These are phyloP conservation scores for Petaurus breviceps DNA, from an alignment of 2,113 vertebrate species.

Conservation along the genomic window DNA sequence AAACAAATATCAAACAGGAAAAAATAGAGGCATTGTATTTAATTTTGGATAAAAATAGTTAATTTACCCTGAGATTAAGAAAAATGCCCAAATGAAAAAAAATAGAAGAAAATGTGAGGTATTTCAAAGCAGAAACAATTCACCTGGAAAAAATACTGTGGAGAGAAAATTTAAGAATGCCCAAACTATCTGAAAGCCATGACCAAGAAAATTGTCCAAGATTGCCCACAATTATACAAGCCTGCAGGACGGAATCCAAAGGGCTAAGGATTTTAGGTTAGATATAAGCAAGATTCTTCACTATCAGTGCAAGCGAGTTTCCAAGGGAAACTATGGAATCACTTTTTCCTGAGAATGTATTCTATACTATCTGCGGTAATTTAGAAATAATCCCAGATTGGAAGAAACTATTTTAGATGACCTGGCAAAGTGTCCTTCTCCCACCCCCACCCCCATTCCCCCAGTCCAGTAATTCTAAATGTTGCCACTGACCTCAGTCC, in stretches of 20 bases:
- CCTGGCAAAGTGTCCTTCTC: neutral
- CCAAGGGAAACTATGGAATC: neutral
- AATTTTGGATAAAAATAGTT: neutral
- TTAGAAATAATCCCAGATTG: neutral
- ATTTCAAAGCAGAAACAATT: neutral
- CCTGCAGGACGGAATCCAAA: neutral
- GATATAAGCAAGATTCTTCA: neutral
- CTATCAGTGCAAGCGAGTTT: neutral
- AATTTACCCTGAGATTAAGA: neutral
- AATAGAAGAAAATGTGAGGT: neutral
- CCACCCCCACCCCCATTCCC: neutral
- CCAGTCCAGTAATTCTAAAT: neutral
- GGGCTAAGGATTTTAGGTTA: neutral
- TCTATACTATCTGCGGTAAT: neutral
- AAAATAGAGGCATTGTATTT: neutral
- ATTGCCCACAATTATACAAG: neutral
- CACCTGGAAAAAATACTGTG: neutral
- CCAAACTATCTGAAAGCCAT: neutral
- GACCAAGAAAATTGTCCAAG: neutral
- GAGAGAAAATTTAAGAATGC: neutral
- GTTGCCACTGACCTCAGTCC: slow-evolving; percentile 37
- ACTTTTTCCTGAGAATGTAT: neutral
- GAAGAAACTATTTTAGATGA: neutral
- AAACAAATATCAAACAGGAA: neutral
- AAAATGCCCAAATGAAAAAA: neutral